phyloP scores from a whole-genome alignment of 2,113 vertebrate species.

The Actinemys pallida region DNA sequence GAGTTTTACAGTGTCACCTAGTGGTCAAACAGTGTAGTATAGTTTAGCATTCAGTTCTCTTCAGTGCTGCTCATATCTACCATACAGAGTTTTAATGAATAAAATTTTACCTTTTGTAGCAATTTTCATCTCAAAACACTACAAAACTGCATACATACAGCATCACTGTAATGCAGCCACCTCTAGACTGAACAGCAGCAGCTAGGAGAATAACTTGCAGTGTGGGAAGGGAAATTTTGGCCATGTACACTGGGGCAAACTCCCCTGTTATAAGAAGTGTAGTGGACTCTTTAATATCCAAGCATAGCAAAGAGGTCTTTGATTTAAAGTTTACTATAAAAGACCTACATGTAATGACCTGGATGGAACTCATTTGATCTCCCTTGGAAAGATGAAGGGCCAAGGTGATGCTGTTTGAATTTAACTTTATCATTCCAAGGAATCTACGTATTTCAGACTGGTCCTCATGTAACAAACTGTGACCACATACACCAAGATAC shows the following conservation, averaged over 20 bases:
- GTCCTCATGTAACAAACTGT: neutral
- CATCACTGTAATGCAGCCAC: neutral
- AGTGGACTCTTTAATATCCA: neutral
- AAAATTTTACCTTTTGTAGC: neutral
- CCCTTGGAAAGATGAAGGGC: neutral
- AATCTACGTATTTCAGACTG: neutral
- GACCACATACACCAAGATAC: neutral
- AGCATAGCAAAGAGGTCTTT: neutral
- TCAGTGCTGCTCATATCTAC: neutral
- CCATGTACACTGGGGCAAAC: fast-evolving
- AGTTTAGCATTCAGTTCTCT: neutral
- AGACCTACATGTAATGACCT: neutral
- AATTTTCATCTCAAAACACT: neutral
- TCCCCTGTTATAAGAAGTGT: fast-evolving
- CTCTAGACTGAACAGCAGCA: neutral
- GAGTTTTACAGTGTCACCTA: no score
- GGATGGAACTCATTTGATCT: neutral
- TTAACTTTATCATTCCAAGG: neutral
- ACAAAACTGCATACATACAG: neutral
- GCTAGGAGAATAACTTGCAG: neutral
- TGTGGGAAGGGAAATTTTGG: neutral
- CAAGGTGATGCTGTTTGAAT: neutral
- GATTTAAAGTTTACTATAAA: neutral
- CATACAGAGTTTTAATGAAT: neutral
- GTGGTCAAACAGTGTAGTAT: no score